Evolutionary conservation across 2,797 vertebrate genomes (phyloP).

Genomic region (Labeo calbasu): DNA sequence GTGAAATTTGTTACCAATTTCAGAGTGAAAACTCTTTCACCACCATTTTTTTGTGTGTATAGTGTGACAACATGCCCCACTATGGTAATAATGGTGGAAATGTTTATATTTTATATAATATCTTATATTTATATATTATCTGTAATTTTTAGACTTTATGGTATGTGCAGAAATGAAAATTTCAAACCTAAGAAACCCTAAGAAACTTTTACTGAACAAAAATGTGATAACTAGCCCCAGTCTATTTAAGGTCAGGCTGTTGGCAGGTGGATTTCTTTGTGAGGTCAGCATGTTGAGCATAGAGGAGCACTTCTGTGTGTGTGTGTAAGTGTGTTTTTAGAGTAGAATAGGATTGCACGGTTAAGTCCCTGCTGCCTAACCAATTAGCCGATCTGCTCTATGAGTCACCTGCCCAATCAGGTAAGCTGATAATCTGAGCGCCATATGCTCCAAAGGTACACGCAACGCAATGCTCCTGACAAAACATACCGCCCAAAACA

Average conservation of each 20-base stretch:
- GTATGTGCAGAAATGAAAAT: not conserved
- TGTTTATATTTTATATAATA: not conserved
- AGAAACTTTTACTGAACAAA: not conserved
- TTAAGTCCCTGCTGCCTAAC: conserved; percentile 80
- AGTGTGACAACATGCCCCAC: not conserved
- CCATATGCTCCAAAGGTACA: conserved; percentile 80
- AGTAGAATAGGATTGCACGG: conserved; percentile 76
- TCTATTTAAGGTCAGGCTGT: conserved; percentile 27
- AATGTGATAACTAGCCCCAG: not conserved
- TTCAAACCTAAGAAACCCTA: too few relatives aligned
- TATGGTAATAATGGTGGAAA: not conserved
- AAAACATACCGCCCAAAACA: not conserved
- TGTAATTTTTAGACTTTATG: not conserved
- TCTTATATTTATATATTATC: not conserved
- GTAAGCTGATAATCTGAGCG: conserved; percentile 86
- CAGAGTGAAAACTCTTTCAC: too few relatives aligned
- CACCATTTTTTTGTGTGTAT: too few relatives aligned
- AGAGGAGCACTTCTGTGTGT: not conserved
- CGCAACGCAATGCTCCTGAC: not conserved
- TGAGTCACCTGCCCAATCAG: conserved; percentile 82
- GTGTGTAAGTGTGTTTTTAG: conserved; percentile 46
- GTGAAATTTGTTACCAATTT: too few relatives aligned
- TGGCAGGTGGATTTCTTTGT: conserved; percentile 35
- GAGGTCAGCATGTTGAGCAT: conserved; percentile 38
- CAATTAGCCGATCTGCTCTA: conserved; percentile 83